Conservation (phyloP, 2,113 vertebrate species). For the Thunnus thynnus region DNA sequence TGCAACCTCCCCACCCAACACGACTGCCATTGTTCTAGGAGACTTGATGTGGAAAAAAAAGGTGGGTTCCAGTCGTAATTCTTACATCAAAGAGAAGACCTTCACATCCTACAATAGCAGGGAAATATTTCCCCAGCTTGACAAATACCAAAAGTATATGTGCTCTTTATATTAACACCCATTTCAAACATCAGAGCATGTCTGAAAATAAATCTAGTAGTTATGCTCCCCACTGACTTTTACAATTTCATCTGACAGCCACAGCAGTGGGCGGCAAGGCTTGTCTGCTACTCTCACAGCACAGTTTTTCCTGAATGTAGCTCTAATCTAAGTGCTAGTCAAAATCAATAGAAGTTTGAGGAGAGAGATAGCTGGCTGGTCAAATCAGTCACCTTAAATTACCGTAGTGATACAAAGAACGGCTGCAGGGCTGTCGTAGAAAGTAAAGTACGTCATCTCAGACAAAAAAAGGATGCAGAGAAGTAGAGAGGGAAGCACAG, state of each 20-base stretch:
- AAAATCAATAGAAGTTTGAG: conserved; percentile 41
- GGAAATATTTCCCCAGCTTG: neutral
- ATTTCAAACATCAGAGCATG: conserved; percentile 41
- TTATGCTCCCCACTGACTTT: conserved; percentile 7
- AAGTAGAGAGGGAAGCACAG: neutral
- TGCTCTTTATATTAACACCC: neutral
- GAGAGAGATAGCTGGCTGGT: conserved; percentile 18
- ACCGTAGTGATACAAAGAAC: conserved; percentile 16
- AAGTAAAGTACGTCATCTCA: conserved; percentile 4
- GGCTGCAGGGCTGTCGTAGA: conserved; percentile 21
- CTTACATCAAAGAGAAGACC: conserved; percentile 4
- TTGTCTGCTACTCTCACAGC: conserved; percentile 29
- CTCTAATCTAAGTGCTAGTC: conserved; percentile 27
- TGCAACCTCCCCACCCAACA: neutral
- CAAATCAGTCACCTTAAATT: conserved; percentile 44
- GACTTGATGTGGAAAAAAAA: conserved; percentile 14
- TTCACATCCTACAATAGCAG: neutral
- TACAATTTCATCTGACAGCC: conserved; percentile 44
- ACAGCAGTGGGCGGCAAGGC: conserved; percentile 15
- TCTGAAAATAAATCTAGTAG: conserved; percentile 8
- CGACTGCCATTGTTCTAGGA: conserved; percentile 37
- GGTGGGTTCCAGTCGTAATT: conserved; percentile 6
- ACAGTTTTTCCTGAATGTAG: conserved; percentile 19
- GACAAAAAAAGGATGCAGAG: conserved; percentile 7
- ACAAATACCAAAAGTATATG: conserved; percentile 5